Conservation (phyloP, 2,113 vertebrate genomes). For the Taxidea taxus region DNA sequence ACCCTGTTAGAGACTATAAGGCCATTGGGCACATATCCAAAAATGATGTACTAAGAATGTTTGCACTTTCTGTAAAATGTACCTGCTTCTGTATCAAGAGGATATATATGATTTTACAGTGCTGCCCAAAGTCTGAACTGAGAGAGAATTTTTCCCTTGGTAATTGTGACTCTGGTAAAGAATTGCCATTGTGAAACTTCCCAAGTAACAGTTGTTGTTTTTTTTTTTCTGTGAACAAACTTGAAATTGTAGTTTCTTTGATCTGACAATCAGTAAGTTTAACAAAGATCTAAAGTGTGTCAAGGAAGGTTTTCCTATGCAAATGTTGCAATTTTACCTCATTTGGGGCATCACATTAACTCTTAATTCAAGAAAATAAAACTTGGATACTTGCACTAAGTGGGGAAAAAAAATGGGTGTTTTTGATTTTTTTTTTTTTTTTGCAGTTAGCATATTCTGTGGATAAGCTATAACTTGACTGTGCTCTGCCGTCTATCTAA, state of each 20-base stretch:
- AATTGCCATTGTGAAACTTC: slow-evolving; percentile 30
- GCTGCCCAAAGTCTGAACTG: background rate
- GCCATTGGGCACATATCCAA: background rate
- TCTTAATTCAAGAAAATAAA: slow-evolving; percentile 77
- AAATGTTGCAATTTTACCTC: slow-evolving; percentile 32
- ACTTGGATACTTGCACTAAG: slow-evolving; percentile 65
- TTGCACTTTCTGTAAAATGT: background rate
- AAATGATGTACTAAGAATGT: background rate
- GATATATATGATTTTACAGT: background rate
- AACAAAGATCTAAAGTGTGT: slow-evolving; percentile 27
- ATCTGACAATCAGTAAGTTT: slow-evolving; percentile 58
- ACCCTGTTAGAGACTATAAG: background rate
- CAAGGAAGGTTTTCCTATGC: slow-evolving; percentile 14
- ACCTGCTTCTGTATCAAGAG: background rate
- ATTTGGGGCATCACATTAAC: background rate
- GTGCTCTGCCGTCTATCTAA: background rate
- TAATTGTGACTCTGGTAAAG: slow-evolving; percentile 26
- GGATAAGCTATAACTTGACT: background rate
- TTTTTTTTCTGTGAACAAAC: background rate
- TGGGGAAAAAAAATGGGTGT: slow-evolving; percentile 1
- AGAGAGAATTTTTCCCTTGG: background rate
- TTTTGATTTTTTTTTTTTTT: slow-evolving; percentile 26
- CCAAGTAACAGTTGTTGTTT: background rate
- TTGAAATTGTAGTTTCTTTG: slow-evolving; percentile 20
- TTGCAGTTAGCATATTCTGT: slow-evolving; percentile 35